Evolutionary conservation across 2,888 invertebrate genomes (phyloP).

Genomic region (Ethmia dodecea): DNA sequence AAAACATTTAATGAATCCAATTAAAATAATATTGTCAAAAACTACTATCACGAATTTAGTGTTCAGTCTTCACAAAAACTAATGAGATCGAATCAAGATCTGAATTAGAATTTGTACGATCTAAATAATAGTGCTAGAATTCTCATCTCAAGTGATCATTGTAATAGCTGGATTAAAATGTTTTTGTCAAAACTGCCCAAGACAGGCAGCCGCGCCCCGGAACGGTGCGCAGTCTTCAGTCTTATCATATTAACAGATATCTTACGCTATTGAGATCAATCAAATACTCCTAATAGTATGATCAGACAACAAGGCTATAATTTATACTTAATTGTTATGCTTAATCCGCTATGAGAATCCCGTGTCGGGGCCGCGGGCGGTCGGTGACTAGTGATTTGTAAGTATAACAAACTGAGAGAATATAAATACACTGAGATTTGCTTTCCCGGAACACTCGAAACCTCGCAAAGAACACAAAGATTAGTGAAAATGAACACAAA

Average conservation of each 20-base stretch:
- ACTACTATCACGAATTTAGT: constrained; percentile 20
- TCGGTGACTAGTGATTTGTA: constrained; percentile 7
- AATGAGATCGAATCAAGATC: constrained; percentile 23
- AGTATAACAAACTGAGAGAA: constrained; percentile 15
- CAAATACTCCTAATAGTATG: constrained; percentile 26
- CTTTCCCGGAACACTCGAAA: constrained; percentile 12
- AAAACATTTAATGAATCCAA: constrained; percentile 36
- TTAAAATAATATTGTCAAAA: constrained; percentile 37
- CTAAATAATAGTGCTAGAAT: constrained; percentile 13
- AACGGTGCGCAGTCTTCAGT: too few species aligned
- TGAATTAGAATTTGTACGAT: constrained; percentile 21
- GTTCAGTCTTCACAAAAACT: constrained; percentile 25
- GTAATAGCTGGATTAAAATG: too few species aligned
- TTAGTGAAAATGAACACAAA: constrained; percentile 11
- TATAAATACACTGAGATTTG: constrained; percentile 16
- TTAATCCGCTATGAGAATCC: constrained; percentile 31
- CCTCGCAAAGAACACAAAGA: constrained; percentile 9
- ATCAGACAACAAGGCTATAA: constrained; percentile 27
- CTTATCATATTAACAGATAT: constrained; percentile 31
- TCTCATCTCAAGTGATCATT: too few species aligned
- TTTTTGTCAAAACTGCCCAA: too few species aligned
- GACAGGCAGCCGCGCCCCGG: too few species aligned
- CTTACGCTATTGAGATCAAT: constrained; percentile 40
- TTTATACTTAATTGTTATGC: constrained; percentile 30
- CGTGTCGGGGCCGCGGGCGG: constrained; percentile 20